Evolutionary conservation across 2,797 vertebrate genomes (phyloP), one percentile per base, ranked within the genome.

Genomic region (Pogoniulus pusillus): DNA sequence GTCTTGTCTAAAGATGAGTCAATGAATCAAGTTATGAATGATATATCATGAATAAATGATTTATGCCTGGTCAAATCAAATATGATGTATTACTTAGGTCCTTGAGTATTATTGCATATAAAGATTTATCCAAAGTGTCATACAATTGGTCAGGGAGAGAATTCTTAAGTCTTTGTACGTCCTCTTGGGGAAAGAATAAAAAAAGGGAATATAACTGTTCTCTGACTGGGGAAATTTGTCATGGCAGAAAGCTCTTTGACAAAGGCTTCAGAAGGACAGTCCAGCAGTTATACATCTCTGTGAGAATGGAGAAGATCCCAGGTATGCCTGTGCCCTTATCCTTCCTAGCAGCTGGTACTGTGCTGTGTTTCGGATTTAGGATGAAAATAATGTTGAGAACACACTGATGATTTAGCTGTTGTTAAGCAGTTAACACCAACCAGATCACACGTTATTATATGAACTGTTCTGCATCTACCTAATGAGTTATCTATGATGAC

Each of bases 21-120:
- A 96, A 95, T 97, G 96, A 96, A 95, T 97, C 97, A 97, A 96
- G 89, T 95, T 96, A 97, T 88, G 81, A 97, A 96, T 94, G 95
- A 91, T 97, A 95, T 96, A 97, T 96, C 96, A 97, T 96, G 95
- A 97, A 97, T 96, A 97, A 97, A 94, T 96, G 94, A 97, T 97
- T 97, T 97, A 97, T 97, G 93, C 69, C 29, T 86, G 82, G 90
- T 91, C 96, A 96, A 90, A 97, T 97, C 91, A 97, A 96, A 90
- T 95, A 94, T 97, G 97, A 97, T 97, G 80, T 93, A 97, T 96
- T 94, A 74, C 94, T 93, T 90, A 84, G 75, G 90, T 94, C 94
- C 78, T 91, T 95, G 91, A 95, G 90, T 96, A 95, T 93, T 95
- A 95, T 59, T 92, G 65, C 89, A 90, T 89, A 93, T 95, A 91